Percentiles rank a stretch among this genome's conserved stretches.
These are phyloP conservation scores for Dasypus novemcinctus DNA, from an alignment of 2,113 vertebrate species.

Conservation along the genomic window DNA sequence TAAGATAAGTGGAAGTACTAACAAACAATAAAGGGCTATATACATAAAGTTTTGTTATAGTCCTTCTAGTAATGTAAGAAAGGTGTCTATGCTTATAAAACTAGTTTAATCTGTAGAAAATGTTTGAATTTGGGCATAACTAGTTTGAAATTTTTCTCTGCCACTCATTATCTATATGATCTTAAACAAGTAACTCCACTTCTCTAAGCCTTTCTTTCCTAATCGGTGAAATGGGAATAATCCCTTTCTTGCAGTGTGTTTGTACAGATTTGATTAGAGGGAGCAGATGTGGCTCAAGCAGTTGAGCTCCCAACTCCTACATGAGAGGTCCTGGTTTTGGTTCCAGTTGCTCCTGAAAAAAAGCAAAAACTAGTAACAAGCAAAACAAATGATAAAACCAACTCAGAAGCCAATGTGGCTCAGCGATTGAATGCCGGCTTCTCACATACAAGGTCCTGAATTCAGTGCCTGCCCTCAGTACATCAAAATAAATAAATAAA, in stretches of 20 bases:
- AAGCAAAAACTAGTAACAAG: too few relatives aligned
- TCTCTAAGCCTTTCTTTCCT: neutral
- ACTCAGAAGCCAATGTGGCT: too few relatives aligned
- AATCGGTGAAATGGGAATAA: constrained; percentile 6
- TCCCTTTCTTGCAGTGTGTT: neutral
- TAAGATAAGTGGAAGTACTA: neutral
- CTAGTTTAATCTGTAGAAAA: neutral
- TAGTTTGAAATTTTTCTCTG: neutral
- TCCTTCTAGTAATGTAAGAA: neutral
- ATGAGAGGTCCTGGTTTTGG: too few relatives aligned
- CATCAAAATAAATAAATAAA: neutral
- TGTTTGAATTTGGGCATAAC: neutral
- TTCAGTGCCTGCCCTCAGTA: too few relatives aligned
- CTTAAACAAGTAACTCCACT: neutral
- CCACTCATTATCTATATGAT: neutral
- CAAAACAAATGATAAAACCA: too few relatives aligned
- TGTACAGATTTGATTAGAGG: neutral
- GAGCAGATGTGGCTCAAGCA: too few relatives aligned
- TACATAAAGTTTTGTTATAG: neutral
- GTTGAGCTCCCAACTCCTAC: too few relatives aligned
- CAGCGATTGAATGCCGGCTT: too few relatives aligned
- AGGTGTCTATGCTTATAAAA: neutral
- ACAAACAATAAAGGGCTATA: neutral
- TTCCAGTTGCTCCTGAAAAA: too few relatives aligned
- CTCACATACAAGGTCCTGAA: too few relatives aligned